Conservation (phyloP, 1,140 invertebrate genomes). For the Pachypsylla venusta region DNA sequence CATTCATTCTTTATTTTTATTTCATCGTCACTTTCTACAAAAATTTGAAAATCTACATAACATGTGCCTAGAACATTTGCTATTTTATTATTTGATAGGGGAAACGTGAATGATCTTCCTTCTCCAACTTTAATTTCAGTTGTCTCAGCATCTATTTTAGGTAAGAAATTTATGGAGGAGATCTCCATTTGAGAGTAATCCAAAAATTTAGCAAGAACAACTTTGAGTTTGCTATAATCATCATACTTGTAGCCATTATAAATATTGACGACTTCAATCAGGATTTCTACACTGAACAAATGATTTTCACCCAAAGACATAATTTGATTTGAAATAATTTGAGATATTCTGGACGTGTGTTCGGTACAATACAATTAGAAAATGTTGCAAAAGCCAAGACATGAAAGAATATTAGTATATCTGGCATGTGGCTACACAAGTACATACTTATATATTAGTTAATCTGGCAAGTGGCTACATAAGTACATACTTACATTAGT, state of each 20-base stretch:
- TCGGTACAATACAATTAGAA: background rate
- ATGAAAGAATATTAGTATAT: background rate
- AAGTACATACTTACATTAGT: no score
- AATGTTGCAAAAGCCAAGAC: background rate
- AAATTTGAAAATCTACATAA: background rate
- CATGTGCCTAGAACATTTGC: background rate
- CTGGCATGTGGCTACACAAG: no score
- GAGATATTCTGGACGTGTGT: background rate
- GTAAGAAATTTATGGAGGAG: background rate
- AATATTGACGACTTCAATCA: background rate
- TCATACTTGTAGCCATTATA: slow-evolving; percentile 5
- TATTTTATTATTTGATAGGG: background rate
- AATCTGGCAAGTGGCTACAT: no score
- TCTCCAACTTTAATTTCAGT: background rate
- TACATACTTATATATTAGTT: no score
- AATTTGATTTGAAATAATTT: background rate
- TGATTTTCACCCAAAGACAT: background rate
- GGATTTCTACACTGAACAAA: background rate
- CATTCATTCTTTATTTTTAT: background rate
- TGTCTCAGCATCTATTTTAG: background rate
- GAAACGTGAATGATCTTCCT: slow-evolving; percentile 1
- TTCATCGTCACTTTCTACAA: background rate
- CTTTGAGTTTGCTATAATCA: background rate
- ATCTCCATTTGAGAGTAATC: background rate
- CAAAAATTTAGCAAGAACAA: background rate